Evolutionary conservation across 2,797 vertebrate species (phyloP).

Genomic region (Pipistrellus pipistrellus): DNA sequence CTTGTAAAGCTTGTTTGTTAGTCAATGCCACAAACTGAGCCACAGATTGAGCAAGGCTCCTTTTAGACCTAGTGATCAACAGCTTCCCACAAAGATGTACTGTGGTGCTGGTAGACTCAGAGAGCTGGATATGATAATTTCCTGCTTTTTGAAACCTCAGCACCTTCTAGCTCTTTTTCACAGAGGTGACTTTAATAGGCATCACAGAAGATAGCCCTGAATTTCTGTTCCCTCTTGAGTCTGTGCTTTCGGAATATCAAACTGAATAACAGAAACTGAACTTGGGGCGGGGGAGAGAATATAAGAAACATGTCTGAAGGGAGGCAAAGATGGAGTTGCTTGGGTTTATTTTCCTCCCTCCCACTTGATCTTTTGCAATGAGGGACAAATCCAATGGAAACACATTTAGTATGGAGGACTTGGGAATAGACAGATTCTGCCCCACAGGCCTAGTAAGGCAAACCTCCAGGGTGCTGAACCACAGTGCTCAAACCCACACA

Average conservation of each 20-base stretch:
- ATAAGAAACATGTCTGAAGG: neutral
- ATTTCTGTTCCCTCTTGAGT: slow-evolving; percentile 17
- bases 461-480: neutral
- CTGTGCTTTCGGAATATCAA: slow-evolving; percentile 63
- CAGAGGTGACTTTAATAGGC: slow-evolving; percentile 59
- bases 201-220: slow-evolving; percentile 6
- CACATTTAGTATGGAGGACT: fast-evolving
- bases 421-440: neutral
- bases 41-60: neutral
- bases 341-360: neutral
- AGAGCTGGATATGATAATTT: slow-evolving; percentile 22
- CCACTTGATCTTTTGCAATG: neutral
- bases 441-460: neutral
- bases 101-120: neutral
- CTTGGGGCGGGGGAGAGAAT: neutral
- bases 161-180: neutral
- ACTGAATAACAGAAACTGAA: neutral
- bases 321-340: neutral
- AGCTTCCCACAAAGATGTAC: neutral
- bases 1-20: slow-evolving; percentile 38
- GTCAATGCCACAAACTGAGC: neutral
- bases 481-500: neutral
- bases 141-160: neutral
- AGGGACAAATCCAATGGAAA: neutral
- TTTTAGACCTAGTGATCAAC: neutral